Conservation (phyloP, 2,888 invertebrate genomes). For the Serripes groenlandicus region DNA sequence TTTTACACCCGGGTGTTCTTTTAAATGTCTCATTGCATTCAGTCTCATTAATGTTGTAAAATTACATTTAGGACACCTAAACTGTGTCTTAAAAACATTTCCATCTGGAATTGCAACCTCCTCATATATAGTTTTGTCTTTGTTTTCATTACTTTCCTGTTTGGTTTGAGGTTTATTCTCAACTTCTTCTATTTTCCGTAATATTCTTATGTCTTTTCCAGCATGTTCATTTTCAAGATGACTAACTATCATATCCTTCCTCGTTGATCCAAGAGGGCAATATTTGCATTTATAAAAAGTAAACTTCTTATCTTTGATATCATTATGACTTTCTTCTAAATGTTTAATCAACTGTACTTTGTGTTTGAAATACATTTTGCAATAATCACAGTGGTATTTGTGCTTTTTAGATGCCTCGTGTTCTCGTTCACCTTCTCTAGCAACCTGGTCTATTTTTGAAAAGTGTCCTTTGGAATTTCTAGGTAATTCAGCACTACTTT, state of each 20-base stretch:
- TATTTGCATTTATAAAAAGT: constrained; percentile 69
- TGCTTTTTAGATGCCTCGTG: constrained; percentile 32
- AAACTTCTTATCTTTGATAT: constrained; percentile 58
- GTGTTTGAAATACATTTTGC: constrained; percentile 61
- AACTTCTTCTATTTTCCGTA: constrained; percentile 62
- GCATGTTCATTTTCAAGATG: constrained; percentile 66
- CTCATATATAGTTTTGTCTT: constrained; percentile 3
- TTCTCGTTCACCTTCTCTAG: background rate
- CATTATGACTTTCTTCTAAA: constrained; percentile 46
- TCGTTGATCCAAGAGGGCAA: constrained; percentile 69
- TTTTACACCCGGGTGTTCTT: constrained; percentile 66
- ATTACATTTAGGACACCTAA: constrained; percentile 74
- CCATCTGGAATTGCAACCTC: constrained; percentile 69
- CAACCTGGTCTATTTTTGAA: too few relatives aligned
- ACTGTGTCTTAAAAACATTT: constrained; percentile 70
- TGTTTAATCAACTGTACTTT: constrained; percentile 63
- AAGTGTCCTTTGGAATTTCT: background rate
- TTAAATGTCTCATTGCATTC: constrained; percentile 68
- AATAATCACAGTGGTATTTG: constrained; percentile 71
- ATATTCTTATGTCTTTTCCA: constrained; percentile 57
- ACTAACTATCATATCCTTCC: constrained; percentile 63
- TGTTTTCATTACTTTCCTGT: background rate
- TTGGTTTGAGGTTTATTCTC: background rate
- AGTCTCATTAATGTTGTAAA: constrained; percentile 69
- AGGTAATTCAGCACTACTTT: background rate